phyloP scores from a whole-genome alignment of 2,113 vertebrate genomes.

The Laticauda colubrina region DNA sequence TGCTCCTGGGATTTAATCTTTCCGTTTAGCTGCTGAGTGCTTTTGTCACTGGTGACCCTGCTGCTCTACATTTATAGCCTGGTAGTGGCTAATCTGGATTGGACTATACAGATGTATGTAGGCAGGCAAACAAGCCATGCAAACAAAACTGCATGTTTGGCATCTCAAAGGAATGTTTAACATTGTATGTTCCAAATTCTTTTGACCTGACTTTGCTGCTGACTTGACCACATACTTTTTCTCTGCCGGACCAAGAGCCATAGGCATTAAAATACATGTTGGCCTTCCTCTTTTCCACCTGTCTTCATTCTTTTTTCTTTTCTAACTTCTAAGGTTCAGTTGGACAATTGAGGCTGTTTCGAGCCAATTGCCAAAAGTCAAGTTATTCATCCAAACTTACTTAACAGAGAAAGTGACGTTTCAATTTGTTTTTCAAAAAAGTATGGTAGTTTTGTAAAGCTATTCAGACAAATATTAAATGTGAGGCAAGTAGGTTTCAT shows the following conservation, averaged over 20 bases:
- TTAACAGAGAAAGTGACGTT: neutral
- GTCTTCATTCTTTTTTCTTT: neutral
- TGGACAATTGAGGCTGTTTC: neutral
- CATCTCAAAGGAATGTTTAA: neutral
- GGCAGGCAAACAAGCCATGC: neutral
- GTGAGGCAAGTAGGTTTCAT: slow-evolving; percentile 5
- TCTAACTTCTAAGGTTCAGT: neutral
- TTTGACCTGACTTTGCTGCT: neutral
- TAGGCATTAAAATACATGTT: neutral
- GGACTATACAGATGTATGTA: neutral
- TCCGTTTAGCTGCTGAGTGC: neutral
- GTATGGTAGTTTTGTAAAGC: neutral
- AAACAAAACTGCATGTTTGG: neutral
- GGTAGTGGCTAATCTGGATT: neutral
- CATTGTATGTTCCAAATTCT: neutral
- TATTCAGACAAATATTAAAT: neutral
- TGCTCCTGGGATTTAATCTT: too few species aligned
- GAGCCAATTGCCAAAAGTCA: neutral
- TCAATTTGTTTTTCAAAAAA: neutral
- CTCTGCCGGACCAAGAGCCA: neutral
- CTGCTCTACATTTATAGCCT: neutral
- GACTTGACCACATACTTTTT: neutral
- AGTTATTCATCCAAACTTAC: neutral
- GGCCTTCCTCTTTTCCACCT: neutral
- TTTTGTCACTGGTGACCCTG: neutral